phyloP scores from a whole-genome alignment of 2,797 vertebrate genomes.

The Gila robusta region DNA sequence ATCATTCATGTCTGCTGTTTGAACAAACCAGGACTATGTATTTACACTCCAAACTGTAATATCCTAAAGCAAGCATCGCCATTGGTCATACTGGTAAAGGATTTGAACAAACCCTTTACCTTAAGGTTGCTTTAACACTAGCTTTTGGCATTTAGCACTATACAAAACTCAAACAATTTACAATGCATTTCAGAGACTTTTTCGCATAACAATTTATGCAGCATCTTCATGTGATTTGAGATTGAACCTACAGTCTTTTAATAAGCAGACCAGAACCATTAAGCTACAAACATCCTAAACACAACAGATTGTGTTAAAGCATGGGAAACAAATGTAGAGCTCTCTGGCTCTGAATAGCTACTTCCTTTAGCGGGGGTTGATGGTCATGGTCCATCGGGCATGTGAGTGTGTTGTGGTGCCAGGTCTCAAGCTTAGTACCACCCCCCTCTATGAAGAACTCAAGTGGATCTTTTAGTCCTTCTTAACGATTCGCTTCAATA shows the following conservation, averaged over 20 bases:
- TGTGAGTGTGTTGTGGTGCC: slow-evolving; percentile 41
- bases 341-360: slow-evolving; percentile 25
- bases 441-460: slow-evolving; percentile 44
- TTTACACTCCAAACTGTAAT: not conserved
- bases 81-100: not conserved
- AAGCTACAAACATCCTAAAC: not conserved
- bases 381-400: not conserved
- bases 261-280: not conserved
- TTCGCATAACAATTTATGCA: not conserved
- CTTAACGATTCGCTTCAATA: slow-evolving; percentile 57
- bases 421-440: slow-evolving; percentile 44
- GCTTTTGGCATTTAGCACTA: not conserved
- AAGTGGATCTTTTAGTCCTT: slow-evolving; percentile 43
- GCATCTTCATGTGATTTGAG: not conserved
- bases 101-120: not conserved
- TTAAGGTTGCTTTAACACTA: not conserved
- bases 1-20: not conserved
- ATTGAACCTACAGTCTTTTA: slow-evolving; percentile 1
- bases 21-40: not conserved
- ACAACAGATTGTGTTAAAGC: slow-evolving; percentile 25
- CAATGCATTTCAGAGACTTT: not conserved
- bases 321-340: slow-evolving; percentile 35
- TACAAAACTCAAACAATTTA: not conserved
- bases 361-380: slow-evolving; percentile 14
- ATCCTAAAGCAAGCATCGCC: not conserved